Base-by-base conservation (phyloP, 2,888 invertebrate genomes). In the Diachrysia chrysitis region DNA sequence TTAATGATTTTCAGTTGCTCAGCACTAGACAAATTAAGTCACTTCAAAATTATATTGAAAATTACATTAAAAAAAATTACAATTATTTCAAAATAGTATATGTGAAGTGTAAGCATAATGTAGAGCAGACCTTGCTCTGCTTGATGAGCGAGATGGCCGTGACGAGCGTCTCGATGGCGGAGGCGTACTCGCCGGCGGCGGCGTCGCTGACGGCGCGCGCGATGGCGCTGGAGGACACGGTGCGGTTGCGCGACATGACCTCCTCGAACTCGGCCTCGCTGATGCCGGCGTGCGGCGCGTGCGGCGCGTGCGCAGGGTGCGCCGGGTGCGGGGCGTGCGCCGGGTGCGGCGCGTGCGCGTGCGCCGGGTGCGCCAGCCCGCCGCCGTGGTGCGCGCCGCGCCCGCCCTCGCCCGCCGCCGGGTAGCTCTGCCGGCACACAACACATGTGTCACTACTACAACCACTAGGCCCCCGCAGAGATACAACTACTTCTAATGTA, bases 121-220 rank as follows among this genome's bases (percentile, higher is more conserved):
- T n/a, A n/a, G n/a, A n/a, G n/a, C 69, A 7, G 60, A 96, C 97
- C 95, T 99, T 98, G 65, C 99, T 99, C 96, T 99, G 99, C 91
- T 99, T 99, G 82, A 99, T 99, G 66, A 99, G 96, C 10, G 99
- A 99, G 85, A 99, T 99, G 9, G 99, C 99, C 0, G 99, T 99
- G 69, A 99, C 99, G 76, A 99, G 96, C 3, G 99, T 99, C 95
- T 99, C 99, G 75, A 99, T 99, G 59, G 99, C 99, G 91, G 99
- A 99, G 1, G 99, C 98, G 94, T 98, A 99, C 94, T 99, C 99
- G 12, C 99, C 99, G 66, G 99, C 98, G 54, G 99, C 99, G 2
- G 99, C 99, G 94, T 99, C 99, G 59, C 98, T 98, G 48, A 99
- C 99, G 14, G 99, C 99, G 70, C 99, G 96, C 16, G 98, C 98